These are phyloP conservation scores for Pharmacophagus antenor DNA, from an alignment of 2,888 invertebrate species.

Conservation along the genomic window DNA sequence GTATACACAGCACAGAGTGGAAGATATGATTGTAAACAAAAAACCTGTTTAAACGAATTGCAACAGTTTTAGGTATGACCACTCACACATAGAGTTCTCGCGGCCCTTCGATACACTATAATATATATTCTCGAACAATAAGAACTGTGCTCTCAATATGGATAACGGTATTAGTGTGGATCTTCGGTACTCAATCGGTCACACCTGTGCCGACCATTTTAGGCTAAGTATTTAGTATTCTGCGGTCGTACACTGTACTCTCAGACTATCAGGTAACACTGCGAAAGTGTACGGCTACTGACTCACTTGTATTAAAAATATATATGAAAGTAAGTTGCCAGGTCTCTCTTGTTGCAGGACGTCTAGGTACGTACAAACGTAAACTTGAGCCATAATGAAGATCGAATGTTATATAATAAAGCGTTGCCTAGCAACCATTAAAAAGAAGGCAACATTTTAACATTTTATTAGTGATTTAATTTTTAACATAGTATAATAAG, in stretches of 20 bases:
- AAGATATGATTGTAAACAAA: conserved; percentile 10
- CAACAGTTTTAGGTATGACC: conserved; percentile 5
- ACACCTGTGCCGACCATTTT: conserved; percentile 27
- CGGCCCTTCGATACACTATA: conserved; percentile 19
- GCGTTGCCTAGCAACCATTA: too few species aligned
- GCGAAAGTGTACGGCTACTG: background rate
- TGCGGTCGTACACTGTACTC: conserved; percentile 9
- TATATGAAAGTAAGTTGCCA: too few species aligned
- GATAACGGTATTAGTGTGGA: conserved; percentile 30
- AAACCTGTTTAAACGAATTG: conserved; percentile 23
- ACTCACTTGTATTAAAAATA: background rate
- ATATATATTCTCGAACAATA: conserved; percentile 27
- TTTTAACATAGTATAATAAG: too few species aligned
- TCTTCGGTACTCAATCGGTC: conserved; percentile 25
- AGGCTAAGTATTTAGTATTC: conserved; percentile 23
- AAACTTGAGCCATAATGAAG: too few species aligned
- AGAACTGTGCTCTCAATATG: conserved; percentile 25
- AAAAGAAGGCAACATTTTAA: too few species aligned
- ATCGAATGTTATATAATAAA: too few species aligned
- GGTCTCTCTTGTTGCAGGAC: too few species aligned
- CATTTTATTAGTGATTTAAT: too few species aligned
- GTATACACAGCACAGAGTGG: background rate
- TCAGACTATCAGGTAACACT: conserved; percentile 1
- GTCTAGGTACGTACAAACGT: too few species aligned
- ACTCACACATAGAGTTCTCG: background rate